Conservation (phyloP, 53 echinoderm and acorn worm genomes). For the Holothuria leucospilota region DNA sequence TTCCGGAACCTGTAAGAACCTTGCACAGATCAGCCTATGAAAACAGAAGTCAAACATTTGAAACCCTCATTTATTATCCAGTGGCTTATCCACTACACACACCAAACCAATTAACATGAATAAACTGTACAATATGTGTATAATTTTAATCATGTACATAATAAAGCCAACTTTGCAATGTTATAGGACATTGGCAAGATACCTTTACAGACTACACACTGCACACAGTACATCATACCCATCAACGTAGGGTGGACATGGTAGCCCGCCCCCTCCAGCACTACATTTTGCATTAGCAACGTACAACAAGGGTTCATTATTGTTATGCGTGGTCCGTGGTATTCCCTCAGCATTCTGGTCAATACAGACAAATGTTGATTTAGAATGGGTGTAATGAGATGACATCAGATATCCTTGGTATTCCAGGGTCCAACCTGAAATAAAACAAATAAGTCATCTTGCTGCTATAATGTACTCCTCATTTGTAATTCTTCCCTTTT, state of each 20-base stretch:
- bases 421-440: constrained; percentile 56
- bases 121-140: too few relatives aligned
- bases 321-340: constrained; percentile 39
- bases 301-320: constrained; percentile 44
- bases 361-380: constrained; percentile 46
- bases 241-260: constrained; percentile 28
- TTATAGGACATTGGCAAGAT: too few relatives aligned
- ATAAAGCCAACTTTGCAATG: too few relatives aligned
- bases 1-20: too few relatives aligned
- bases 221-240: constrained; percentile 61
- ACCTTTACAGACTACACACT: constrained; percentile 44
- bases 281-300: constrained; percentile 51
- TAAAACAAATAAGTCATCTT: neutral
- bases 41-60: too few relatives aligned
- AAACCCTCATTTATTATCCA: too few relatives aligned
- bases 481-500: too few relatives aligned
- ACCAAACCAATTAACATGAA: too few relatives aligned
- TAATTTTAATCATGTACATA: too few relatives aligned
- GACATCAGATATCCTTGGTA: constrained; percentile 64
- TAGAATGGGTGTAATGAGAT: constrained; percentile 1
- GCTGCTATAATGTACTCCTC: too few relatives aligned
- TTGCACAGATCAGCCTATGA: too few relatives aligned
- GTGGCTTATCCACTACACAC: too few relatives aligned
- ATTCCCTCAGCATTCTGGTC: constrained; percentile 41
- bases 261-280: constrained; percentile 47